Percentiles rank a stretch among this genome's conserved stretches.
Conservation (phyloP, 2,113 vertebrate genomes). For the Myodes glareolus region DNA sequence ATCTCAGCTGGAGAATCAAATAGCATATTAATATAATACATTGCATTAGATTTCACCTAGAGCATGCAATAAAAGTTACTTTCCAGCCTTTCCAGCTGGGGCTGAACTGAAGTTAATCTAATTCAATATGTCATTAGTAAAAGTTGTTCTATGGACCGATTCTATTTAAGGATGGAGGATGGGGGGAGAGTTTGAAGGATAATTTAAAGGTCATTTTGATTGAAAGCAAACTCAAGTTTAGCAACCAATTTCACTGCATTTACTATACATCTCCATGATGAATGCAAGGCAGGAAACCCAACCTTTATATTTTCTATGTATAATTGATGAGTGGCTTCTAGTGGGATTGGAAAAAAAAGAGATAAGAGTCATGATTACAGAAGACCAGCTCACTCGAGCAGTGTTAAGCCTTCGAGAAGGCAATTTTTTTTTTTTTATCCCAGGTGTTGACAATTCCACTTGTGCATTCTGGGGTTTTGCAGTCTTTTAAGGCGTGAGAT, state of each 20-base stretch:
- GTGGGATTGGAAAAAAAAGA: slow-evolving; percentile 16
- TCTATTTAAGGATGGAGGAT: slow-evolving; percentile 43
- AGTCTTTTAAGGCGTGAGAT: neutral
- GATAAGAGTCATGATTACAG: slow-evolving; percentile 46
- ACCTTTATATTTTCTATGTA: slow-evolving; percentile 62
- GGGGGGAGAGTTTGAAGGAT: slow-evolving; percentile 27
- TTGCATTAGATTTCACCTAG: slow-evolving; percentile 64
- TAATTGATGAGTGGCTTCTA: slow-evolving; percentile 73
- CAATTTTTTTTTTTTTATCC: neutral
- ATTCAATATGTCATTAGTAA: slow-evolving; percentile 71
- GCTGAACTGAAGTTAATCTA: slow-evolving; percentile 62
- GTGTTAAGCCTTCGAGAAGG: neutral
- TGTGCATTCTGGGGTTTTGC: neutral
- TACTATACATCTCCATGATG: slow-evolving; percentile 61
- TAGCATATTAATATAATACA: slow-evolving; percentile 73
- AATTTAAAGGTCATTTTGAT: slow-evolving; percentile 72
- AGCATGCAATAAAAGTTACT: slow-evolving; percentile 66
- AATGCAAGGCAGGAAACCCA: slow-evolving; percentile 65
- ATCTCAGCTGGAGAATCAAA: slow-evolving; percentile 68
- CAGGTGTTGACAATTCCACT: neutral
- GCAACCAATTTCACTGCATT: slow-evolving; percentile 54
- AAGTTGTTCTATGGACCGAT: slow-evolving; percentile 52
- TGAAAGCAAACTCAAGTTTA: slow-evolving; percentile 65
- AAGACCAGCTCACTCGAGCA: neutral
- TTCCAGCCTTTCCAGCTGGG: slow-evolving; percentile 58